Conservation (phyloP, 2,797 vertebrate genomes). For the Atherinosoma microstoma region DNA sequence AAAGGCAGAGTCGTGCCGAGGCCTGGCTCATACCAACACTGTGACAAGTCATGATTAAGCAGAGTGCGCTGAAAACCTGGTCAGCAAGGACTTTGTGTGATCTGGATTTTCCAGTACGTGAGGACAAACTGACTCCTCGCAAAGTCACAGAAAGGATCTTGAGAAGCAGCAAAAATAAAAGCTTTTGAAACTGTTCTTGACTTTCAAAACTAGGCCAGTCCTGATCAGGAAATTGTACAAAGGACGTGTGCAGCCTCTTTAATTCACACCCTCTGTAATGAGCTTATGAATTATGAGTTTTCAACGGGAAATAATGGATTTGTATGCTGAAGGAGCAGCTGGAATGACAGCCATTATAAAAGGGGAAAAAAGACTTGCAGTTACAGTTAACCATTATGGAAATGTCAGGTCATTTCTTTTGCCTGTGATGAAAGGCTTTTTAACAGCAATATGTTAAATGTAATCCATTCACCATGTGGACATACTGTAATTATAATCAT, state of each 20-base stretch:
- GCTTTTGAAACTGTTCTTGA: slow-evolving; percentile 65
- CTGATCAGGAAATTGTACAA: slow-evolving; percentile 78
- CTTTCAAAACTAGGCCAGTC: slow-evolving; percentile 75
- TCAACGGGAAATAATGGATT: slow-evolving; percentile 77
- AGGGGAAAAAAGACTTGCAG: slow-evolving; percentile 51
- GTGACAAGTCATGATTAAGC: slow-evolving; percentile 24
- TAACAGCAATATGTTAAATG: slow-evolving; percentile 57
- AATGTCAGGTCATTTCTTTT: slow-evolving; percentile 76
- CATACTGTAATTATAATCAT: slow-evolving; percentile 71
- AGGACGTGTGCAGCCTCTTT: slow-evolving; percentile 67
- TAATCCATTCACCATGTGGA: slow-evolving; percentile 64
- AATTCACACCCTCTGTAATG: slow-evolving; percentile 77
- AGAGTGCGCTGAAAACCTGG: slow-evolving; percentile 12
- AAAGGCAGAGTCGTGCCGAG: slow-evolving; percentile 11
- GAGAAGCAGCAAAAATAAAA: slow-evolving; percentile 50
- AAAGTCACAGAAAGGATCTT: slow-evolving; percentile 60
- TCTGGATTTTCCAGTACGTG: slow-evolving; percentile 21
- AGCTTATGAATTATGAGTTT: slow-evolving; percentile 84
- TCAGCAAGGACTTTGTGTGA: slow-evolving; percentile 28
- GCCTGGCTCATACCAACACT: slow-evolving; percentile 10
- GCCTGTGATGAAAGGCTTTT: slow-evolving; percentile 61
- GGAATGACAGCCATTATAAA: slow-evolving; percentile 74
- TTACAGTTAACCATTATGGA: slow-evolving; percentile 69
- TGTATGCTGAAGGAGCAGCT: slow-evolving; percentile 68
- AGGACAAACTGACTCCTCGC: slow-evolving; percentile 46